phyloP scores from a whole-genome alignment of 2,113 vertebrate genomes.

The Rhizomys pruinosus region DNA sequence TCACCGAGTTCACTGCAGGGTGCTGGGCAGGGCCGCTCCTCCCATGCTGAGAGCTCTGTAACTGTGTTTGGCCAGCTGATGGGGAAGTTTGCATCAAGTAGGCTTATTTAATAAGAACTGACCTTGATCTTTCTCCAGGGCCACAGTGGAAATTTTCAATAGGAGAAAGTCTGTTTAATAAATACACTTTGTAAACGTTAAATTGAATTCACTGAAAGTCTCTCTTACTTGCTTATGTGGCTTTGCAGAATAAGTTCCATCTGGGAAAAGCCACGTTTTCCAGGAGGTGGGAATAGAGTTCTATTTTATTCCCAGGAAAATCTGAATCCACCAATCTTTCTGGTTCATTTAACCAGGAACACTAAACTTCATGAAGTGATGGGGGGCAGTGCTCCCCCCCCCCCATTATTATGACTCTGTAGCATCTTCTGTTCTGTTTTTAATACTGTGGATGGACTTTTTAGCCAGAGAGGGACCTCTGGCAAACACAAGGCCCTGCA shows the following conservation, averaged over 20 bases:
- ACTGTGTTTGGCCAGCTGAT: background rate
- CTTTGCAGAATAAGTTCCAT: constrained; percentile 58
- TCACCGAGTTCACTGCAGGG: background rate
- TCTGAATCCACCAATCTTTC: constrained; percentile 19
- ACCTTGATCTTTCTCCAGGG: constrained; percentile 63
- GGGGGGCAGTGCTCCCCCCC: background rate
- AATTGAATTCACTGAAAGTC: constrained; percentile 25
- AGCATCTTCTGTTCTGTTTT: background rate
- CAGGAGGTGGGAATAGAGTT: background rate
- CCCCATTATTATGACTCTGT: background rate
- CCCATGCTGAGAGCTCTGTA: fast-evolving
- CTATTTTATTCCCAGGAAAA: constrained; percentile 54
- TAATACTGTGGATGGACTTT: background rate
- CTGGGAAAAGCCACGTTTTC: constrained; percentile 64
- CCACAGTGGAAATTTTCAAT: constrained; percentile 61
- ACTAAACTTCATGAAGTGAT: background rate
- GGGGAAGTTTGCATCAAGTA: background rate
- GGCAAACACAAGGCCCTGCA: background rate
- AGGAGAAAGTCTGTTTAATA: constrained; percentile 66
- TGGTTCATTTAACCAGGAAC: constrained; percentile 26
- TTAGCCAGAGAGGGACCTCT: background rate
- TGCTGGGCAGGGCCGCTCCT: fast-evolving
- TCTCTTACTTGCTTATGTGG: constrained; percentile 36
- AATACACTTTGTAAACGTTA: constrained; percentile 65
- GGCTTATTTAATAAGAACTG: constrained; percentile 29